phyloP scores from a whole-genome alignment of 2,113 vertebrate species.

The Burhinus oedicnemus region DNA sequence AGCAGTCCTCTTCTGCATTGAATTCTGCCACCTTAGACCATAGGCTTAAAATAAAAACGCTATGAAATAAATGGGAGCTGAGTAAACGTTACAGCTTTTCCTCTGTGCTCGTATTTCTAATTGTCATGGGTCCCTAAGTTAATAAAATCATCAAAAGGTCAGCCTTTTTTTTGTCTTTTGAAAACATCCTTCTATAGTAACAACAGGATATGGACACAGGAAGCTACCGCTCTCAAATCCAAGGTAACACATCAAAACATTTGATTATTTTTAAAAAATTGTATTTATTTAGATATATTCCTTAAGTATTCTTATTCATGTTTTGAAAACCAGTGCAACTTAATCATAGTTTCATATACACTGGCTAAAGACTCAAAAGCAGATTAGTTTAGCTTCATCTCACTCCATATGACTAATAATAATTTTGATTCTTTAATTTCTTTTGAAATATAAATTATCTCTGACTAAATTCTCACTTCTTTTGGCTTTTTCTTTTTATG shows the following conservation, averaged over 20 bases:
- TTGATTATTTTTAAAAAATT: background rate
- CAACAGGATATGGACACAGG: constrained; percentile 7
- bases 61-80: background rate
- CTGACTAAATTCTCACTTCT: background rate
- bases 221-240: background rate
- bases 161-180: background rate
- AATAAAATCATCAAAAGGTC: constrained; percentile 53
- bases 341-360: background rate
- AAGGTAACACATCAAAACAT: constrained; percentile 11
- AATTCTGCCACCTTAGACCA: background rate
- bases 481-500: background rate
- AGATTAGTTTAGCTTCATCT: background rate
- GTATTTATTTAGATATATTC: background rate
- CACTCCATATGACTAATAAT: background rate
- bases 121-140: constrained; percentile 25
- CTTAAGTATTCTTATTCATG: background rate
- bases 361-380: background rate
- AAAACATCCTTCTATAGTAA: constrained; percentile 1
- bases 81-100: constrained; percentile 6
- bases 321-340: background rate
- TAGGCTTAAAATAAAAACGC: background rate
- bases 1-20: background rate
- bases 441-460: background rate
- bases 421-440: background rate
- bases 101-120: constrained; percentile 41